These are phyloP conservation scores for Seriola rivoliana DNA, from an alignment of 2,113 vertebrate species.

Conservation along the genomic window DNA sequence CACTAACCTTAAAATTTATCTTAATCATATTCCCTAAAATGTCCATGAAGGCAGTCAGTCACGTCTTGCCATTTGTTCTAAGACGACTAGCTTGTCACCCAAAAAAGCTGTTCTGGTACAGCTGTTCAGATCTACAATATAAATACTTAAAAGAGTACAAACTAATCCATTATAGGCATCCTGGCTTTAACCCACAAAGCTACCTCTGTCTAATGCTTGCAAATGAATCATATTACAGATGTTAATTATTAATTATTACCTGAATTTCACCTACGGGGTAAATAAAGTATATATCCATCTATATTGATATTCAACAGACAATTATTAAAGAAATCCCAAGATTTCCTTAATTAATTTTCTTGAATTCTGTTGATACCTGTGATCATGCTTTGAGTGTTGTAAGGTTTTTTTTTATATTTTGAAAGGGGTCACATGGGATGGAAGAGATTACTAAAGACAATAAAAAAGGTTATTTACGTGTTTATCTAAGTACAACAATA, in stretches of 20 bases:
- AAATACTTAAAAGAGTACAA: background rate
- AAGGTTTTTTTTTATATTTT: too few species aligned
- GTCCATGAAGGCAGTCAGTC: background rate
- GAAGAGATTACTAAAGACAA: too few species aligned
- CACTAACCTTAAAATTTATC: background rate
- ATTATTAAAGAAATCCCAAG: too few species aligned
- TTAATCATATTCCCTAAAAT: background rate
- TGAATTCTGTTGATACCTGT: background rate
- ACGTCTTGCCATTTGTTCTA: background rate
- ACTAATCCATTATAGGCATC: background rate
- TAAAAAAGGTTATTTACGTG: too few species aligned
- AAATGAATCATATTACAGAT: background rate
- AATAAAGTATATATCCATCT: too few species aligned
- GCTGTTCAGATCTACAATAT: background rate
- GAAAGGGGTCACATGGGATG: too few species aligned
- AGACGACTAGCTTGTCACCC: background rate
- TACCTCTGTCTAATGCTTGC: background rate
- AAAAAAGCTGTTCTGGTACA: background rate
- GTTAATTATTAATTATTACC: too few species aligned
- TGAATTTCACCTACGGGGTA: too few species aligned
- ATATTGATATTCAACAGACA: background rate
- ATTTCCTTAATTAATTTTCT: background rate
- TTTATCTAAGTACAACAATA: background rate
- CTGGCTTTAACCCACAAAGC: background rate
- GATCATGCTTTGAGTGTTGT: too few species aligned